A percentile compares a stretch with the other conserved stretches of the same genome.
These are phyloP conservation scores for Seriola aureovittata DNA, from an alignment of 2,113 vertebrate genomes.

Conservation along the genomic window DNA sequence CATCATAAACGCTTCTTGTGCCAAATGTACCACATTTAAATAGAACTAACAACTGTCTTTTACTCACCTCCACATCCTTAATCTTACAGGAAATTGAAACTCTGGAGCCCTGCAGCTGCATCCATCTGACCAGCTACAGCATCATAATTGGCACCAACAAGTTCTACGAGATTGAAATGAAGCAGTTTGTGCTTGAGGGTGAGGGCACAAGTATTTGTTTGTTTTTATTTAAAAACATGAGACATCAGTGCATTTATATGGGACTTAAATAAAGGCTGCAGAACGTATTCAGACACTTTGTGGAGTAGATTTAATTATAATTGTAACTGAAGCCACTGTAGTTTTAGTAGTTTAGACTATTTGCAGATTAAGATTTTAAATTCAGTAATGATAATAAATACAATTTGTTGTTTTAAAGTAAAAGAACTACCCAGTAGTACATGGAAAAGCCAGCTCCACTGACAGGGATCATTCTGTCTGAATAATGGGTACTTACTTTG, in stretches of 20 bases:
- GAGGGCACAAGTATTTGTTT: slow-evolving; percentile 42
- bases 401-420: background rate
- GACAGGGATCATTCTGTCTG: background rate
- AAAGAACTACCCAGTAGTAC: background rate
- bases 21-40: background rate
- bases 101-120: slow-evolving; percentile 98
- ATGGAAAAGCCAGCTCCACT: background rate
- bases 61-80: background rate
- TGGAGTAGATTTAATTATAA: background rate
- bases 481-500: background rate
- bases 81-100: slow-evolving; percentile 95
- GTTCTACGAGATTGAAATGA: slow-evolving; percentile 99
- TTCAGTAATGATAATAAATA: background rate
- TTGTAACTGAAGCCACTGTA: background rate
- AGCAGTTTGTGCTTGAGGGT: slow-evolving; percentile 98
- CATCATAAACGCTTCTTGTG: background rate
- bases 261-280: background rate
- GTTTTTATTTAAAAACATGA: background rate
- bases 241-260: background rate
- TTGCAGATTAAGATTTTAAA: background rate
- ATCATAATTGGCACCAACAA: slow-evolving; percentile 99
- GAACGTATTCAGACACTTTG: background rate
- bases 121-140: slow-evolving; percentile 97
- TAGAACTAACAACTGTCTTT: background rate
- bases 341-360: background rate